A percentile compares a stretch with the other conserved stretches of the same genome.
phyloP scores from a whole-genome alignment of 1,140 invertebrate species.

The Pogonomyrmex californicus region DNA sequence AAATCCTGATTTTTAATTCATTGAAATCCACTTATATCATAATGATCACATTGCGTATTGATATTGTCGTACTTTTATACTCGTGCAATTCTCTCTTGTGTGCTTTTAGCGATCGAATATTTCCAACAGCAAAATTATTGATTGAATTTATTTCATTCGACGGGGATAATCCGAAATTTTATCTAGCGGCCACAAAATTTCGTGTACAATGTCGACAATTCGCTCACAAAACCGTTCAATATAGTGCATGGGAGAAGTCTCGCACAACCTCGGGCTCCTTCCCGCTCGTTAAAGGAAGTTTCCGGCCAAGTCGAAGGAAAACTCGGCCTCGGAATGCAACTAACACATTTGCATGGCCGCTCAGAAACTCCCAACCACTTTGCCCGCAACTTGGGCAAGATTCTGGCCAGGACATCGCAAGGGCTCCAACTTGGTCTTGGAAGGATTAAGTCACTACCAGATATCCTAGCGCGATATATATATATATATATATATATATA shows the following conservation, averaged over 20 bases:
- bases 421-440: constrained; percentile 49
- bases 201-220: constrained; percentile 12
- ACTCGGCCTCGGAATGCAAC: constrained; percentile 73
- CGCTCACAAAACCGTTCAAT: constrained; percentile 16
- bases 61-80: neutral
- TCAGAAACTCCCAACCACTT: constrained; percentile 67
- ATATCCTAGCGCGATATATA: constrained; percentile 24
- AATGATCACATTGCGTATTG: neutral
- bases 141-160: neutral
- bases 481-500: neutral
- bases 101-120: neutral
- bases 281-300: constrained; percentile 64
- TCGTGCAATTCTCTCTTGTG: neutral
- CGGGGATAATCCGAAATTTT: constrained; percentile 9
- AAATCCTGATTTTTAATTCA: neutral
- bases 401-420: constrained; percentile 69
- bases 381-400: constrained; percentile 74
- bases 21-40: neutral
- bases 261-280: constrained; percentile 36
- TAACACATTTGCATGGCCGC: constrained; percentile 76
- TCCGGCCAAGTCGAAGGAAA: constrained; percentile 64
- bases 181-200: constrained; percentile 3
- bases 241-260: constrained; percentile 33
- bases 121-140: neutral
- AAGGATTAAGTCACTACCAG: constrained; percentile 72